Base-by-base conservation (phyloP, 2,888 invertebrate genomes). In the Stomorhina lunata region DNA sequence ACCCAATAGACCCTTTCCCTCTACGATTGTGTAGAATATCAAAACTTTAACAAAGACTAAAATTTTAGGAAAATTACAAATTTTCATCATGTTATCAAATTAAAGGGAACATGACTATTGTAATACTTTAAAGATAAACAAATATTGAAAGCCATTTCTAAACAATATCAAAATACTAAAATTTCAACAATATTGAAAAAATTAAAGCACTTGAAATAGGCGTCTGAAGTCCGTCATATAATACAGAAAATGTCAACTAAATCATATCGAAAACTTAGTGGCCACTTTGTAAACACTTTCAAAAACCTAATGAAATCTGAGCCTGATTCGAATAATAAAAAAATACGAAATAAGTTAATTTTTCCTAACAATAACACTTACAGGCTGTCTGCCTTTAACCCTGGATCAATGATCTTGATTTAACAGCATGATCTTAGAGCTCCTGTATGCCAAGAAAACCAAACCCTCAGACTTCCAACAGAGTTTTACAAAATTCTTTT, bases 341-440 rank as follows among this genome's bases (percentile, higher is more conserved):
- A 10, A 20, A 45, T 50, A 53, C 0, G 15, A 27, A 73, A 43
- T 57, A 9, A 45, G 32, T 65, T 65, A 55, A 65, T 75, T 66
- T 68, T 69, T 25, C 15, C 40, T 50, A 4, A 17, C 55, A 65
- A 61, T 53, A 32, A 27, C 20, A 48, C 37, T 71, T 57, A 71
- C 48, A 72, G 57, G 72, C 55, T 71, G 65, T 7, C 40, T 65
- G 71, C 17, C 29, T 1, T 50, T 59, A 68, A 66, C 25, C 40
- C 25, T 25, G 25, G 32, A 57, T 2, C 32, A 73, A 40, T 82
- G 75, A 79, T 82, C 73, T 65, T 81, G 10, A 61, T 81, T 63
- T 57, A 55, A 57, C 78, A 75, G 82, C 75, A 53, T 78, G 75
- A 65, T 75, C 69, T 63, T 29, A 17, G 27, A 57, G 78, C 82